Conservation (phyloP, 2,113 vertebrate genomes). For the Trogon melanurus region DNA sequence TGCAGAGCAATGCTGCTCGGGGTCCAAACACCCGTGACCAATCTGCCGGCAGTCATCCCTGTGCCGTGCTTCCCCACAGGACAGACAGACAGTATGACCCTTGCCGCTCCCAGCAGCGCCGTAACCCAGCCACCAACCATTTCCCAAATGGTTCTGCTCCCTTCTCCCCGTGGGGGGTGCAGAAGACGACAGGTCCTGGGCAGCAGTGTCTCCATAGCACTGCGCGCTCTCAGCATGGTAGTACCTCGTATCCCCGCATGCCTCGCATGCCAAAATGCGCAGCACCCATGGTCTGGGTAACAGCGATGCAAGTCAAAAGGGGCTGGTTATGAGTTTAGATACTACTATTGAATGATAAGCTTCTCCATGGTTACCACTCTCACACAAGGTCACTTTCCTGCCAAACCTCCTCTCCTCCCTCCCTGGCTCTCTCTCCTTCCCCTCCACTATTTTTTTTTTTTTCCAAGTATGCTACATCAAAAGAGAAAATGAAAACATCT, state of each 20-base stretch:
- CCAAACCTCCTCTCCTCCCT: conserved; percentile 23
- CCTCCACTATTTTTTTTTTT: neutral
- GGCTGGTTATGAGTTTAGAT: conserved; percentile 23
- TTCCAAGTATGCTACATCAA: conserved; percentile 50
- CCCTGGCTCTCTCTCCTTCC: neutral
- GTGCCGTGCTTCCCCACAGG: neutral
- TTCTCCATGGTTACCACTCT: conserved; percentile 62
- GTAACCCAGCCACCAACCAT: neutral
- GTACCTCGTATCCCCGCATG: neutral
- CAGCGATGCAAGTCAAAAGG: neutral
- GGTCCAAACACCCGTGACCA: accelerated
- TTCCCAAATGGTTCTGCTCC: neutral
- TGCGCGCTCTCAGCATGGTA: neutral
- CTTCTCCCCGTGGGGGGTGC: neutral
- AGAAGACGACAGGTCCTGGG: neutral
- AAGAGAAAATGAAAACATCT: conserved; percentile 65
- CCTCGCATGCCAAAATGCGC: neutral
- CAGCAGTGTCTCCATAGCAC: neutral
- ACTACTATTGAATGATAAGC: conserved; percentile 49
- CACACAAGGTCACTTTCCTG: conserved; percentile 25
- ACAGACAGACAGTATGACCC: accelerated
- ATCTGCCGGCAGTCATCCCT: accelerated
- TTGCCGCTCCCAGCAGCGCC: neutral
- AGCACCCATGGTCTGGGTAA: conserved; percentile 7
- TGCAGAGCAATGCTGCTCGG: accelerated